Evolutionary conservation across 2,797 vertebrate species (phyloP), one percentile per base, ranked within the genome.

Genomic region (Karalla daura): DNA sequence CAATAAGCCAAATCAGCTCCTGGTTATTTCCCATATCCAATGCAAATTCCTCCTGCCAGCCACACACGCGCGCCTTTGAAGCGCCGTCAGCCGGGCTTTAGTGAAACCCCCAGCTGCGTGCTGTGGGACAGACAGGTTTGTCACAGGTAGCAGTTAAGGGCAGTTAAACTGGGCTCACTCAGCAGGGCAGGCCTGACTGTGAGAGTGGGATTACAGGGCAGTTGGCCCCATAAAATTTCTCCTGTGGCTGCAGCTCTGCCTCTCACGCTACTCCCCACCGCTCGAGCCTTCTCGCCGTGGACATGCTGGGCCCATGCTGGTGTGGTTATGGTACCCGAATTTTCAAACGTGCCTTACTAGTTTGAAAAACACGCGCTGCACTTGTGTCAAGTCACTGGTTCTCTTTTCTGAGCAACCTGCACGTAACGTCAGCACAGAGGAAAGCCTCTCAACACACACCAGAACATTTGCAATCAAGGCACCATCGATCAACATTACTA

Each of bases 171-270:
- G 74, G 80, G 73, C 86, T 89, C 78, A 76, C 90, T 86, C 88
- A 90, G 86, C 86, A 40, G 84, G 84, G 65, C 76, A 69, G 87
- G 74, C 70, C 72, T 73, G 50, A 86, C 80, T 87, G 83, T 70
- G 86, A 89, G 88, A 89, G 86, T 86, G 86, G 91, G 89, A 91
- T 93, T 93, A 94, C 86, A 93, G 88, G 87, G 92, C 85, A 91
- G 83, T 78, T 64, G 25, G 87, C 60, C 82, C 74, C 88, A 88
- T 92, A 91, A 91, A 92, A 84, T 89, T 88, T 91, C 84, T 91
- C 84, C 81, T 59, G 76, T 84, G 84, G 83, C 88, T 90, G 80
- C 76, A 75, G 67, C 71, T 64, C 80, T 78, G 78, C 77, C 76
- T 89, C 68, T 89, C 90, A 89, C 76, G 84, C 84, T 74, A 86